A percentile compares a stretch with the other conserved stretches of the same genome.
These are phyloP conservation scores for Lamellibrachia columna DNA, from an alignment of 2,888 invertebrate genomes.

Conservation along the genomic window DNA sequence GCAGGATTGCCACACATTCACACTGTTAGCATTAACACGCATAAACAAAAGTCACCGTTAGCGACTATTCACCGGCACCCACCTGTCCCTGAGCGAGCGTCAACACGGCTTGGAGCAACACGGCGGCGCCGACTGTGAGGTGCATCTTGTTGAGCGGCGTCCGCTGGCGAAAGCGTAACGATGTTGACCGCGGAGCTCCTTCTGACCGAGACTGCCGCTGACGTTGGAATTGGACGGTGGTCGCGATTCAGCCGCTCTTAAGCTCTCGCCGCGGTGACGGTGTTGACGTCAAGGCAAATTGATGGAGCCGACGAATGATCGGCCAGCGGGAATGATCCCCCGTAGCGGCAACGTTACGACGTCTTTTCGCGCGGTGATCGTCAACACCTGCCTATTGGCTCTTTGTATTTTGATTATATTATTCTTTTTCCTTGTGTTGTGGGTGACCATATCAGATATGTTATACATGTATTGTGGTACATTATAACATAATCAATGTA, in stretches of 20 bases:
- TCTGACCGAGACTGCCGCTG: background rate
- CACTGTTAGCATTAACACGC: background rate
- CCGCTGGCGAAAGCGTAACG: background rate
- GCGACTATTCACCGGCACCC: background rate
- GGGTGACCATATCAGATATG: too few species aligned
- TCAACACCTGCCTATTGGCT: background rate
- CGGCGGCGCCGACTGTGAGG: background rate
- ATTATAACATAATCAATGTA: too few species aligned
- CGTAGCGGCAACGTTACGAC: background rate
- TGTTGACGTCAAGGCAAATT: conserved; percentile 10
- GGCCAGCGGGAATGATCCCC: background rate
- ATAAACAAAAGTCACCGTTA: background rate
- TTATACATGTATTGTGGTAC: too few species aligned
- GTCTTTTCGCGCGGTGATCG: background rate
- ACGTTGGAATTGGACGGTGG: background rate
- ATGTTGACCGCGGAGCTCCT: conserved; percentile 6
- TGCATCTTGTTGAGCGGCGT: background rate
- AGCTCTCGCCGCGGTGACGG: background rate
- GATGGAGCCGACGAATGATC: conserved; percentile 8
- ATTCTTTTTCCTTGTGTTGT: background rate
- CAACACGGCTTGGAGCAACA: background rate
- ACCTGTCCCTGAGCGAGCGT: background rate
- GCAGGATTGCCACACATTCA: background rate
- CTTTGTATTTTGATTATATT: background rate
- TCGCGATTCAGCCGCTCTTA: background rate